phyloP scores from a whole-genome alignment of 2,888 invertebrate genomes.

The Caenorhabditis wallacei region DNA sequence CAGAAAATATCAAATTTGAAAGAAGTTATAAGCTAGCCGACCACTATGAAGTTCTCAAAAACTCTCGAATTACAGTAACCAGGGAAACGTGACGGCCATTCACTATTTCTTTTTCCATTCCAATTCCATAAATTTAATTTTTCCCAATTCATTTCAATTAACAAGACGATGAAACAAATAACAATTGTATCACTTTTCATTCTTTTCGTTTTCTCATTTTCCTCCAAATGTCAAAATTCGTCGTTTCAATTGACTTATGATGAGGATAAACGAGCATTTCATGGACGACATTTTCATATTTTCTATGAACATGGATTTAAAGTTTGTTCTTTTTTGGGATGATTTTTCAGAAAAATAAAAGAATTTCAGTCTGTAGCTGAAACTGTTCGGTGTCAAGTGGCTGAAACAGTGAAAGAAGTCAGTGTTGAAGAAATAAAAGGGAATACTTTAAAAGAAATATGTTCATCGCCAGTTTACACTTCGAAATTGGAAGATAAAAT shows the following conservation, averaged over 20 bases:
- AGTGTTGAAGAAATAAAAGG: constrained; percentile 27
- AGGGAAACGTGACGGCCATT: not conserved
- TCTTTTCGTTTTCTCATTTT: not conserved
- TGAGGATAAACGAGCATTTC: constrained; percentile 40
- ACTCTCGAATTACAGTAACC: not conserved
- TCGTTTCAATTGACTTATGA: constrained; percentile 27
- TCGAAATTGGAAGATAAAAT: constrained; percentile 27
- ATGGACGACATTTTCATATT: constrained; percentile 33
- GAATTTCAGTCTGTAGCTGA: constrained; percentile 29
- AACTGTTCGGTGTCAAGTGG: constrained; percentile 11
- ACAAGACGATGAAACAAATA: constrained; percentile 19
- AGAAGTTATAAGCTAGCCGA: no score
- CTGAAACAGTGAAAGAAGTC: constrained; percentile 32
- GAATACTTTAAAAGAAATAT: constrained; percentile 7
- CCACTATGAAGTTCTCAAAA: no score
- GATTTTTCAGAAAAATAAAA: not conserved
- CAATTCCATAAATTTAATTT: not conserved
- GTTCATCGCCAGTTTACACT: constrained; percentile 7
- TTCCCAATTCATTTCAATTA: not conserved
- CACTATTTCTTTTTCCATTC: not conserved
- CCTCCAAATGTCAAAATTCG: constrained; percentile 16
- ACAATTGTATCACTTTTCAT: constrained; percentile 18
- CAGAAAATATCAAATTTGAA: no score
- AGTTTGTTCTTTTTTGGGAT: not conserved
- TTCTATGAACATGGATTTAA: constrained; percentile 32